A percentile compares a stretch with the other conserved stretches of the same genome.
Evolutionary conservation across 2,888 invertebrate species (phyloP).

Genomic region (Zaprionus bogoriensis): DNA sequence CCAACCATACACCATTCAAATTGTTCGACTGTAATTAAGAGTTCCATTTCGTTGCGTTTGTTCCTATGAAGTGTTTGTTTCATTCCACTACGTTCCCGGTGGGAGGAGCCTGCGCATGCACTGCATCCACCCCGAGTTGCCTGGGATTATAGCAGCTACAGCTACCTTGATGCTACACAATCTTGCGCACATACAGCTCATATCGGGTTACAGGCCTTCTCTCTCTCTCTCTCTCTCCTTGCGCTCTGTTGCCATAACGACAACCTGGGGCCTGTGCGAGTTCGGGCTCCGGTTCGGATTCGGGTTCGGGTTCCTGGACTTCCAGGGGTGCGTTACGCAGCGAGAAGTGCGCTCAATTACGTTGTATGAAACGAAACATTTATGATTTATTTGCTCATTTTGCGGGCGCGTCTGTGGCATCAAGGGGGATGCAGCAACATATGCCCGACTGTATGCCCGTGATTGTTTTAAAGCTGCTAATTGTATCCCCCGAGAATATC

Average conservation of each 20-base stretch:
- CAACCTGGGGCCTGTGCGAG: slow-evolving; percentile 44
- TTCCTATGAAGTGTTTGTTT: slow-evolving; percentile 3
- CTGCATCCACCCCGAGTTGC: slow-evolving; percentile 35
- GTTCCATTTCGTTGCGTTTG: slow-evolving; percentile 6
- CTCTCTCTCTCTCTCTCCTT: slow-evolving; percentile 33
- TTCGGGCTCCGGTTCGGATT: slow-evolving; percentile 6
- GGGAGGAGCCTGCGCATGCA: slow-evolving; percentile 63
- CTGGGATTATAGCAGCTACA: slow-evolving; percentile 20
- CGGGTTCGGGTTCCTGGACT: slow-evolving; percentile 3
- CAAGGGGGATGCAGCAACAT: slow-evolving; percentile 37
- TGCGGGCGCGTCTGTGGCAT: slow-evolving; percentile 46
- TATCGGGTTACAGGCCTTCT: slow-evolving; percentile 62
- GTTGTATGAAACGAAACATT: slow-evolving; percentile 67
- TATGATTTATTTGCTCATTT: slow-evolving; percentile 77
- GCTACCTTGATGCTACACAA: slow-evolving; percentile 46
- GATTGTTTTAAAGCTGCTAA: slow-evolving; percentile 62
- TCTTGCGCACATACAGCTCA: slow-evolving; percentile 49
- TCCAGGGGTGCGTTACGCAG: slow-evolving; percentile 41
- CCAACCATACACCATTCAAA: slow-evolving; percentile 4
- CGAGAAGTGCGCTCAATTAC: slow-evolving; percentile 58
- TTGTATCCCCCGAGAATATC: slow-evolving; percentile 55
- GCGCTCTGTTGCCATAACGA: slow-evolving; percentile 60
- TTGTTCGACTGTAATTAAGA: slow-evolving; percentile 15
- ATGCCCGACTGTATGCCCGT: slow-evolving; percentile 42
- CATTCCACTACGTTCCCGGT: slow-evolving; percentile 16